Base-by-base conservation (phyloP, 2,888 invertebrate genomes). In the Pseudanteris insignis region DNA sequence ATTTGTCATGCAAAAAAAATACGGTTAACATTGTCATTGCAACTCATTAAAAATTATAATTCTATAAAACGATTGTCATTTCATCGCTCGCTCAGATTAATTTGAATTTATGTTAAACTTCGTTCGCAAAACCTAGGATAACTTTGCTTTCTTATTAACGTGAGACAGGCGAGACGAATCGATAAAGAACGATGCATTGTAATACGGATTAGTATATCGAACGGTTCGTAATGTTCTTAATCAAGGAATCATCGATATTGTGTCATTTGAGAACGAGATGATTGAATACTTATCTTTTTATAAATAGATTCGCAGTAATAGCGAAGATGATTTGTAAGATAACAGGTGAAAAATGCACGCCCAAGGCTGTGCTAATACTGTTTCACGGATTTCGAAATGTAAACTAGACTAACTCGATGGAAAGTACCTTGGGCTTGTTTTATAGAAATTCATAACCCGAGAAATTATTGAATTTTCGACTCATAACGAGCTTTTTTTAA, bases 331-430 rank as follows among this genome's bases (percentile, higher is more conserved):
- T 60, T 41, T 41, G 37, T 28, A 25, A 43, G 41, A 29, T 40
- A 33, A 28, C 26, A 44, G 9, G 1, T 26, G 30, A 54, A 37
- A 55, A 34, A 29, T 10, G 13, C 15, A 26, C n/a, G 48, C 46
- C 38, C 38, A 36, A 47, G 50, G 62, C 46, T 44, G 29, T 14
- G 30, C 29, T 28, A 51, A 50, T 47, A 47, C 11, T 18, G 11
- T 18, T 26, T 21, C n/a, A 32, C 21, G 13, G n/a, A 26, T 59
- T 59, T 59, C 51, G 59, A 59, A 51, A 59, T 40, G 28, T 33
- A 40, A 48, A 61, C 40, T 48, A 50, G 55, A 61, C 48, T 48
- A 55, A 48, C 55, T 61, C 44, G 38, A 28, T 61, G 40, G 54
- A 61, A 54, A 60, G 54, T 54, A 46, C 44, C 51, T 46, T 55